A percentile compares a stretch with the other conserved stretches of the same genome.
phyloP scores from a whole-genome alignment of 1,140 invertebrate species.

The Caenorhabditis remanei region DNA sequence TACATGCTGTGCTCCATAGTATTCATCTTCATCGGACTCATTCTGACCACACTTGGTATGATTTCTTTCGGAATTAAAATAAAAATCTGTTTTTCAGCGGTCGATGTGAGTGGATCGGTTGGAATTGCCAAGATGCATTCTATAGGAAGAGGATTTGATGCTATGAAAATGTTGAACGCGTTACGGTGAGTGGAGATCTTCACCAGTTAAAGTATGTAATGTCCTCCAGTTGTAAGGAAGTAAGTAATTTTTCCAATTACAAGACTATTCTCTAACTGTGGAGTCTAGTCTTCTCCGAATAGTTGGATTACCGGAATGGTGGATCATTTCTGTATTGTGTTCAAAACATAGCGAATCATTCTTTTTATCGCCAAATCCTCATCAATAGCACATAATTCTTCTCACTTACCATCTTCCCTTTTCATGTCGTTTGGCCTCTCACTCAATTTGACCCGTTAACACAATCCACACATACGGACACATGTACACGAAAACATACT shows the following conservation, averaged over 20 bases:
- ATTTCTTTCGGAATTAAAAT: not conserved
- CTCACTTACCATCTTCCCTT: not conserved
- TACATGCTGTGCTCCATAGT: constrained; percentile 49
- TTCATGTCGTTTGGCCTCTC: no score
- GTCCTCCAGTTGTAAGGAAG: no score
- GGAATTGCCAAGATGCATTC: constrained; percentile 49
- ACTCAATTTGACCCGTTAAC: constrained; percentile 35
- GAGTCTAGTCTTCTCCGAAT: no score
- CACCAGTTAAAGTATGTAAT: no score
- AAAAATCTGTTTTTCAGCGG: not conserved
- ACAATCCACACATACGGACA: not conserved
- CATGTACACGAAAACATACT: not conserved
- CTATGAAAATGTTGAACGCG: constrained; percentile 43
- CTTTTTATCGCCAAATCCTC: no score
- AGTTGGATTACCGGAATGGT: no score
- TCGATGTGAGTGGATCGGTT: constrained; percentile 39
- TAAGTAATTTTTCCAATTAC: not conserved
- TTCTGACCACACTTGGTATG: constrained; percentile 8
- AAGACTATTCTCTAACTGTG: no score
- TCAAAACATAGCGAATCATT: no score
- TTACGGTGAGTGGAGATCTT: not conserved
- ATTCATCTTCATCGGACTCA: constrained; percentile 49
- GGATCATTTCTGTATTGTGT: no score
- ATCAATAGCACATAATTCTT: not conserved
- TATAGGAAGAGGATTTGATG: constrained; percentile 50